phyloP scores from a whole-genome alignment of 2,888 invertebrate species.

The Phortica magna region DNA sequence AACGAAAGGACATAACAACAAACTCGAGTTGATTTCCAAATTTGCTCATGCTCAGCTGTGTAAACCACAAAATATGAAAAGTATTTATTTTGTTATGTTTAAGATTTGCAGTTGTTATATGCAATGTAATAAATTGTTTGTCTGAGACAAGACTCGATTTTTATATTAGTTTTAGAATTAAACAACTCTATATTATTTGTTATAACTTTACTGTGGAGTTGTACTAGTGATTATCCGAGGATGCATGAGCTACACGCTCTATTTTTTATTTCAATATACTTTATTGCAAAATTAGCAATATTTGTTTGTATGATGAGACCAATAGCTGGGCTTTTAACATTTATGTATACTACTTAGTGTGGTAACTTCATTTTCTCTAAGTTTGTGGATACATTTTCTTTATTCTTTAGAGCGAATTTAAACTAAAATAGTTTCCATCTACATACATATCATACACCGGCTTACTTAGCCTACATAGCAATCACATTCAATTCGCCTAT shows the following conservation, averaged over 20 bases:
- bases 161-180: background rate
- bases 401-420: conserved; percentile 69
- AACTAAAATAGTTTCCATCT: conserved; percentile 68
- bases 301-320: background rate
- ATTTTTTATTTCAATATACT: too few relatives aligned
- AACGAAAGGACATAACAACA: conserved; percentile 36
- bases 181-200: background rate
- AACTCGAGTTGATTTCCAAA: conserved; percentile 59
- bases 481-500: background rate
- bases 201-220: too few relatives aligned
- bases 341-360: too few relatives aligned
- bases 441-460: conserved; percentile 45
- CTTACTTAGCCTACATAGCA: background rate
- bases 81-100: conserved; percentile 64
- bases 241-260: too few relatives aligned
- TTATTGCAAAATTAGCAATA: background rate
- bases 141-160: background rate
- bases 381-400: conserved; percentile 50
- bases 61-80: conserved; percentile 49
- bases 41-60: conserved; percentile 35
- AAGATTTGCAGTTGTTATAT: conserved; percentile 57
- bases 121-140: conserved; percentile 9
- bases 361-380: too few relatives aligned
- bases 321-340: too few relatives aligned
- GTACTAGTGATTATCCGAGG: too few relatives aligned